Percentiles rank a stretch among this genome's conserved stretches.
These are phyloP conservation scores for Macrostomum cliftonense DNA, from an alignment of 2,888 invertebrate genomes.

Conservation along the genomic window DNA sequence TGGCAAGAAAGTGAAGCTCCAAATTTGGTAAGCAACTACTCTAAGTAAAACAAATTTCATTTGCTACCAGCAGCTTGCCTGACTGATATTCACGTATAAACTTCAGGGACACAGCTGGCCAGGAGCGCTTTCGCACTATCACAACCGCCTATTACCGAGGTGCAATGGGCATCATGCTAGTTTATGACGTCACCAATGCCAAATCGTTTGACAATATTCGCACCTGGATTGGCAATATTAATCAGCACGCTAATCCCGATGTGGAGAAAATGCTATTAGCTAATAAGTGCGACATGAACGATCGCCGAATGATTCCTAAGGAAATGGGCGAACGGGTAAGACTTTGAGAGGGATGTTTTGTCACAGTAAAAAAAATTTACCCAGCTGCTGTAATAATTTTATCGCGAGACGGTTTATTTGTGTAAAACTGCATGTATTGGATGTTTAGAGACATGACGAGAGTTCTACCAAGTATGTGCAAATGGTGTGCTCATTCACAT, in stretches of 20 bases:
- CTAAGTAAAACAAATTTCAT: too few species aligned
- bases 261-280: constrained; percentile 96
- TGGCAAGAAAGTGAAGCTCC: constrained; percentile 43
- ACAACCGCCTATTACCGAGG: too few species aligned
- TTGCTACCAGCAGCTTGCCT: too few species aligned
- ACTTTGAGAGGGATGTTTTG: constrained; percentile 18
- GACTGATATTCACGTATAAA: too few species aligned
- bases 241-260: constrained; percentile 91
- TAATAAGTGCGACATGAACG: constrained; percentile 94
- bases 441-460: neutral
- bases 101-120: neutral
- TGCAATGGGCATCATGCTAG: too few species aligned
- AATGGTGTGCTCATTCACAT: too few species aligned
- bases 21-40: constrained; percentile 38
- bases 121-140: too few species aligned
- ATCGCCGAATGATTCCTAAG: constrained; percentile 72
- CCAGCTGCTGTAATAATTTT: too few species aligned
- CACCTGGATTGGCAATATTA: constrained; percentile 91
- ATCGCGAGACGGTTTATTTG: too few species aligned
- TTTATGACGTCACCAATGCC: constrained; percentile 69
- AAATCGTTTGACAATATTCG: constrained; percentile 96
- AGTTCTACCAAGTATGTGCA: too few species aligned
- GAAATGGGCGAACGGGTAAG: constrained; percentile 77
- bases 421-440: too few species aligned
- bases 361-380: neutral